Percentiles rank a stretch among this genome's conserved stretches.
Evolutionary conservation across 2,888 invertebrate genomes (phyloP).

Genomic region (Acleris sparsana): DNA sequence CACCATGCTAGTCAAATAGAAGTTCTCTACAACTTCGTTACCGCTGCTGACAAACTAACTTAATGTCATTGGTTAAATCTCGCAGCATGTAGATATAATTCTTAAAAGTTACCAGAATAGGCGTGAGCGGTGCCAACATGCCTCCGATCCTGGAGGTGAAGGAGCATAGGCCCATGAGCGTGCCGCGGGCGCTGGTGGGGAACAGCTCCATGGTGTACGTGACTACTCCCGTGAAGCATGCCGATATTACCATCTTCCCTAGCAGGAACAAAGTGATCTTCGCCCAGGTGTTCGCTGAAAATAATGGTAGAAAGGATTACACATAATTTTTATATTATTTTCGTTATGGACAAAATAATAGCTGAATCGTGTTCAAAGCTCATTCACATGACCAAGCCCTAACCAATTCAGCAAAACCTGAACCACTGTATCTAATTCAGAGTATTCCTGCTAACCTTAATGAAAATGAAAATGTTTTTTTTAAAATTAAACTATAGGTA

Average conservation of each 20-base stretch:
- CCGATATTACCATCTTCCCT: slow-evolving; percentile 85
- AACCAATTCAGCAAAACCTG: no score
- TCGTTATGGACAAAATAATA: background rate
- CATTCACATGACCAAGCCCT: no score
- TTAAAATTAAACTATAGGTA: no score
- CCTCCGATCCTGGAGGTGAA: slow-evolving; percentile 84
- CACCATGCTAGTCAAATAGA: no score
- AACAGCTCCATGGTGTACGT: slow-evolving; percentile 86
- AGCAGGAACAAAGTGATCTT: slow-evolving; percentile 77
- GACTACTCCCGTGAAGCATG: slow-evolving; percentile 84
- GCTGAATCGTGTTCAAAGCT: background rate
- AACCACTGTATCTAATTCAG: no score
- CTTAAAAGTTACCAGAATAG: slow-evolving; percentile 65
- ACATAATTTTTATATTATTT: background rate
- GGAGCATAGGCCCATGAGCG: slow-evolving; percentile 83
- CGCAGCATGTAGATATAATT: no score
- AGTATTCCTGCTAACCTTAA: no score
- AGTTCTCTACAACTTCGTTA: no score
- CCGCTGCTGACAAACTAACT: no score
- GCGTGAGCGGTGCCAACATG: slow-evolving; percentile 86
- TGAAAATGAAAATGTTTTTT: no score
- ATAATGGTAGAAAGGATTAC: no score
- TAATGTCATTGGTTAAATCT: no score
- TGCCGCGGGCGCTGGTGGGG: slow-evolving; percentile 85
- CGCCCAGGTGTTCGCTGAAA: slow-evolving; percentile 56